These are phyloP conservation scores for Urocitellus parryii DNA, from an alignment of 2,113 vertebrate genomes.

Conservation along the genomic window DNA sequence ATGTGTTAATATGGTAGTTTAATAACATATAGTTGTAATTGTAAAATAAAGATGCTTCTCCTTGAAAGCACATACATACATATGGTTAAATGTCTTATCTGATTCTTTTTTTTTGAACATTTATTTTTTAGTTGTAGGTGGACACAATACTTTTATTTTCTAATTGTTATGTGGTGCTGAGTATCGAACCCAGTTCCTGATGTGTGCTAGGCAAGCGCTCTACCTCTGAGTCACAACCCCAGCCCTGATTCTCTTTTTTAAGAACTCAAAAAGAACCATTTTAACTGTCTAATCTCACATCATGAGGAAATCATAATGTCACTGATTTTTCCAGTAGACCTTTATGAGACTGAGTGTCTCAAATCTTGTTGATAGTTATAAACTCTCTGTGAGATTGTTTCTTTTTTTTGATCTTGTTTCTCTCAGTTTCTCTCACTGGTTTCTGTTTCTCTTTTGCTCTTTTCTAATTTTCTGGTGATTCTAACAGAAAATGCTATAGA, in stretches of 20 bases:
- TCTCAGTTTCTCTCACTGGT: not conserved
- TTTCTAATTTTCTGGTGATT: not conserved
- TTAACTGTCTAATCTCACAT: not conserved
- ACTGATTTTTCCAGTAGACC: not conserved
- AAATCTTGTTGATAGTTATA: not conserved
- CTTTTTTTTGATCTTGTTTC: not conserved
- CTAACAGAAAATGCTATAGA: not conserved
- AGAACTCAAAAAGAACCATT: not conserved
- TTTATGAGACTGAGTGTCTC: not conserved
- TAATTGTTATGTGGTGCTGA: too few species aligned
- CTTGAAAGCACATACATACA: not conserved
- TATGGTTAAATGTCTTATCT: not conserved
- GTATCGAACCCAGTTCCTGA: too few species aligned
- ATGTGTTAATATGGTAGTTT: slow-evolving; percentile 16
- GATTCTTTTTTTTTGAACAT: not conserved
- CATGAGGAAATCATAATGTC: not conserved
- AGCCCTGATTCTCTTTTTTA: not conserved
- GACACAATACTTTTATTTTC: too few species aligned
- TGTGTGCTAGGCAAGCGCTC: too few species aligned
- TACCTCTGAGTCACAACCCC: too few species aligned
- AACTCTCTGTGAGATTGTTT: not conserved
- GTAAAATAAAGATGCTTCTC: not conserved
- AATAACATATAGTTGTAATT: not conserved
- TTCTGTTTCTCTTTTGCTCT: slow-evolving; percentile 56
- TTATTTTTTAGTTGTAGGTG: too few species aligned